Evolutionary conservation across 1,140 invertebrate genomes (phyloP), one percentile per base, ranked within the genome.

Genomic region (Asobara japonica): DNA sequence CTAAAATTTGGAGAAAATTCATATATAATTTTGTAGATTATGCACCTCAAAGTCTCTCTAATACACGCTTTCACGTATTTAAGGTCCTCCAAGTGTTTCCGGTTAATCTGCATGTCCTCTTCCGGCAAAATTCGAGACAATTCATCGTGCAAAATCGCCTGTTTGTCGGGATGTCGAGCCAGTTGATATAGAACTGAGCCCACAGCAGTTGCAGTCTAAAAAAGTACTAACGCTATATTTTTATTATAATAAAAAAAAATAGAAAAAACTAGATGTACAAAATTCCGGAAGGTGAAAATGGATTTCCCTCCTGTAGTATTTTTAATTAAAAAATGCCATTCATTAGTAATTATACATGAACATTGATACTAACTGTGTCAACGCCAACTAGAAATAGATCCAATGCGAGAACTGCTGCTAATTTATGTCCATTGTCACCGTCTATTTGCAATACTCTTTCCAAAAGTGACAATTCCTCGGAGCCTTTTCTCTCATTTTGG

Each of bases 1-100:
- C n/a, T n/a, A n/a, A n/a, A n/a, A n/a, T n/a, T n/a, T n/a, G n/a
- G n/a, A n/a, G n/a, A n/a, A n/a, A n/a, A n/a, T n/a, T n/a, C n/a
- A n/a, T n/a, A n/a, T n/a, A n/a, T n/a, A n/a, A n/a, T n/a, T n/a
- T n/a, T n/a, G n/a, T n/a, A n/a, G n/a, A n/a, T n/a, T n/a, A n/a
- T n/a, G n/a, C n/a, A 95, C 95, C 95, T 91, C 75, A 97, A 89
- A 3, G 94, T 93, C 90, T 98, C 96, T 83, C 96, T 97, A 8
- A 98, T 91, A 81, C 94, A 96, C 3, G 95, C 95, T 83, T 94
- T 93, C 29, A 97, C 87, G 80, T 95, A 97, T 11, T 90, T 90
- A 78, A 96, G 86, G 74, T 91, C 89, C 65, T 94, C 92, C 31
- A 96, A 86, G 70, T 91, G 89, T 70, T 89, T 86, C 48, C 89